These are phyloP conservation scores for Panzeria rudis DNA, from an alignment of 2,888 invertebrate species.

Conservation along the genomic window DNA sequence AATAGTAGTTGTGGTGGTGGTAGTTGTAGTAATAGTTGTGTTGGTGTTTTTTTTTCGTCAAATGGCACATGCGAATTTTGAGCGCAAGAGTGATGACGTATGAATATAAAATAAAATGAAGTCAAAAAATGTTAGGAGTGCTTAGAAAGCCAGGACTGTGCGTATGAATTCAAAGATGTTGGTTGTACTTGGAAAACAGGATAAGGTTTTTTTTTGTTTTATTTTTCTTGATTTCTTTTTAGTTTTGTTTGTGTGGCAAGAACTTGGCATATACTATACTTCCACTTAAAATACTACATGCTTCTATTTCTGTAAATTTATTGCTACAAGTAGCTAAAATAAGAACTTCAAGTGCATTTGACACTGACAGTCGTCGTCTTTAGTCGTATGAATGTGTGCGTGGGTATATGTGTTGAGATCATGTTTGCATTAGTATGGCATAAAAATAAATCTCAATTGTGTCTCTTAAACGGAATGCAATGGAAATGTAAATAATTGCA, in stretches of 20 bases:
- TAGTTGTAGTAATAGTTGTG: conserved; percentile 60
- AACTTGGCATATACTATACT: background rate
- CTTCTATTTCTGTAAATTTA: conserved; percentile 28
- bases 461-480: background rate
- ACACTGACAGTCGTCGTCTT: conserved; percentile 79
- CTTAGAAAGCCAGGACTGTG: conserved; percentile 65
- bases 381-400: conserved; percentile 64
- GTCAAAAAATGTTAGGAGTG: conserved; percentile 69
- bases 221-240: background rate
- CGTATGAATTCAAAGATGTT: conserved; percentile 36
- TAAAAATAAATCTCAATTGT: background rate
- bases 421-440: conserved; percentile 76
- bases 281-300: conserved; percentile 2
- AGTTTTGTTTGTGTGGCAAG: background rate
- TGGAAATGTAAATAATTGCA: conserved; percentile 4
- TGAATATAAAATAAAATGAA: conserved; percentile 71
- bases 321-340: conserved; percentile 41
- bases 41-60: conserved; percentile 70
- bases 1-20: conserved; percentile 45
- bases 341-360: conserved; percentile 71
- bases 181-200: background rate
- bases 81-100: conserved; percentile 68
- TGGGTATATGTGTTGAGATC: conserved; percentile 75
- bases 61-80: conserved; percentile 73
- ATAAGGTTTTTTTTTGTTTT: background rate